Evolutionary conservation across 2,888 invertebrate genomes (phyloP), one percentile per base, ranked within the genome.

Genomic region (Scaptomyza parva): DNA sequence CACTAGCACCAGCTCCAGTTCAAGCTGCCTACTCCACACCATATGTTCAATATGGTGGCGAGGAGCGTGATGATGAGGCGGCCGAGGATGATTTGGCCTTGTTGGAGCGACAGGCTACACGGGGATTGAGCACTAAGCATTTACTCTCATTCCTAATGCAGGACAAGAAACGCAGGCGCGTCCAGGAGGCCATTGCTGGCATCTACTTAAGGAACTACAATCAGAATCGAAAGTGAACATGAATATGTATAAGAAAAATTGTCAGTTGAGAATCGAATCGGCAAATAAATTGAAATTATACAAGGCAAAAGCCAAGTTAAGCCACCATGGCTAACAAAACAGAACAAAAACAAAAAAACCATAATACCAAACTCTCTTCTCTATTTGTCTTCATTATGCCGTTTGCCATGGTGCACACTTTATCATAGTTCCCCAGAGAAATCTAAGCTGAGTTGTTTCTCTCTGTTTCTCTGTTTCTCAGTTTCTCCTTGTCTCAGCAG

Each of bases 381-480:
- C 74, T 78, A 79, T 77, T 75, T 77, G 75, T 72, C 86, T 83
- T 83, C 80, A 82, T 83, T 83, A 85, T 69, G 57, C 66, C 61
- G 55, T 66, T 60, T 58, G 62, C 62, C 53, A 33, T 37, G 53
- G 61, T 43, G 63, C 60, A 51, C 85, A 78, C 62, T 85, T 67
- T 81, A 70, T 82, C 78, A 82, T 78, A 63, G 85, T 35, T 69
- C 82, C 77, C 83, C 20, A 30, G 79, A 77, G 82, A 82, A 82
- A 82, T 82, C 83, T 79, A 73, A 84, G 80, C 85, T 54, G 70
- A 80, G 78, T 68, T 75, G 64, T 61, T 63, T 59, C 68, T 59
- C 68, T 33, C 39, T 8, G 28, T 48, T 52, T 37, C 39, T 30
- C 22, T 5, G 50, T 37, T 26, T 24, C 8, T 18, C 35, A 22